A percentile compares a stretch with the other conserved stretches of the same genome.
Conservation (phyloP, 1,140 invertebrate species). For the Drosophila suzukii region DNA sequence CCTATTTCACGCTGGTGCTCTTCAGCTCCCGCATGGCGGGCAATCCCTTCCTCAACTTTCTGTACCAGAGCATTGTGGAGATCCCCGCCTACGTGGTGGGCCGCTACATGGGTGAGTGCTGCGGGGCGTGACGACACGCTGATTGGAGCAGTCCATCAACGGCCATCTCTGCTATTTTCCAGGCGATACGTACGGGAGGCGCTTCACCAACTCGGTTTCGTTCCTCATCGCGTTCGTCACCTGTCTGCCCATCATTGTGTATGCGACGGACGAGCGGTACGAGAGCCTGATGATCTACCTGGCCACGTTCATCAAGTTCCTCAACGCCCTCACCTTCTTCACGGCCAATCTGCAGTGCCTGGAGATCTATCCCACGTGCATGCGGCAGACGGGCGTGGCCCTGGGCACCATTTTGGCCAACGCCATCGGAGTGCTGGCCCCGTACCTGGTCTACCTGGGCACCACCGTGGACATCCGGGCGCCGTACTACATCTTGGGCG, state of each 20-base stretch:
- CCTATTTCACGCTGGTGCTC: constrained; percentile 87
- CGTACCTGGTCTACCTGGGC: constrained; percentile 90
- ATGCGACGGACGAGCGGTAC: constrained; percentile 81
- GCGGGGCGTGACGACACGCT: constrained; percentile 34
- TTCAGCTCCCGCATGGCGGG: constrained; percentile 88
- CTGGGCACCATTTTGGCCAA: constrained; percentile 87
- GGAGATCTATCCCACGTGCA: constrained; percentile 89
- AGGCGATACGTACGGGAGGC: constrained; percentile 86
- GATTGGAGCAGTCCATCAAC: constrained; percentile 52
- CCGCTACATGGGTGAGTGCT: constrained; percentile 83
- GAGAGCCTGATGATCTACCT: constrained; percentile 83
- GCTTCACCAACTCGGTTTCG: constrained; percentile 85
- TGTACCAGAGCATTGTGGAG: constrained; percentile 87
- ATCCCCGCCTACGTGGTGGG: constrained; percentile 86
- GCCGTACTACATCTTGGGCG: constrained; percentile 86
- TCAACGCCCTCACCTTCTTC: constrained; percentile 87
- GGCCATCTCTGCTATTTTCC: neutral
- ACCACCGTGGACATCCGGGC: constrained; percentile 82
- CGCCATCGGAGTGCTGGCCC: constrained; percentile 87
- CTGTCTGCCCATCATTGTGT: constrained; percentile 85
- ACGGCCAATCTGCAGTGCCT: constrained; percentile 87
- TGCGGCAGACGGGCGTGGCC: constrained; percentile 88
- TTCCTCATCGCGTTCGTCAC: constrained; percentile 84
- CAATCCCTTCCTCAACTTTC: constrained; percentile 89
- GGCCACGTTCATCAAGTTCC: constrained; percentile 87